These are phyloP conservation scores for Zelleria hepariella DNA, from an alignment of 2,888 invertebrate species.

Conservation along the genomic window DNA sequence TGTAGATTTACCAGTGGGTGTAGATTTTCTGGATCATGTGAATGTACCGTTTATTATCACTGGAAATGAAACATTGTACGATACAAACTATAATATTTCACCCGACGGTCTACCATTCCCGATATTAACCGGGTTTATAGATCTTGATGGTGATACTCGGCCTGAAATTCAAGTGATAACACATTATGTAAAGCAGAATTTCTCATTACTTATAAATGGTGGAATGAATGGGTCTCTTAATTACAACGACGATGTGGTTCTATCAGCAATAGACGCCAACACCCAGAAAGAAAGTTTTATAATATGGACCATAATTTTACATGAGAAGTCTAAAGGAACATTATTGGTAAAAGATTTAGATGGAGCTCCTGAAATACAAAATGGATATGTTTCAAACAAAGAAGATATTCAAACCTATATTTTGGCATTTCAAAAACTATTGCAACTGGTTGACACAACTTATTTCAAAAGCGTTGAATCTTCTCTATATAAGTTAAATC, in stretches of 20 bases:
- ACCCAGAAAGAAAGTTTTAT: background rate
- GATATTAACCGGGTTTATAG: background rate
- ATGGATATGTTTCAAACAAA: background rate
- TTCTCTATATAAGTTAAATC: background rate
- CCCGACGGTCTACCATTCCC: background rate
- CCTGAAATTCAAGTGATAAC: background rate
- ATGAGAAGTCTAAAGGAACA: conserved; percentile 1
- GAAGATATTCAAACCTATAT: background rate
- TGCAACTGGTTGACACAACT: conserved; percentile 1
- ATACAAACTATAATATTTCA: background rate
- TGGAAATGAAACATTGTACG: background rate
- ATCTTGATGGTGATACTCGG: background rate
- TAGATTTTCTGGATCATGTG: conserved; percentile 8
- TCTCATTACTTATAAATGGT: too few species aligned
- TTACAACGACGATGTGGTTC: background rate
- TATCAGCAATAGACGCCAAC: background rate
- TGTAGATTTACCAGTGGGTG: conserved; percentile 10
- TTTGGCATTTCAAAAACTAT: background rate
- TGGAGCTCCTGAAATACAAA: background rate
- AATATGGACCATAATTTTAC: background rate
- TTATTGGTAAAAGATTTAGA: background rate
- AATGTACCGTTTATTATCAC: conserved; percentile 4
- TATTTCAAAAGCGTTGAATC: background rate
- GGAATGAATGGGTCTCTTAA: background rate
- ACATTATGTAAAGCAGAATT: background rate